Conservation (phyloP, 2,888 invertebrate genomes). For the Heteropelma amictum region DNA sequence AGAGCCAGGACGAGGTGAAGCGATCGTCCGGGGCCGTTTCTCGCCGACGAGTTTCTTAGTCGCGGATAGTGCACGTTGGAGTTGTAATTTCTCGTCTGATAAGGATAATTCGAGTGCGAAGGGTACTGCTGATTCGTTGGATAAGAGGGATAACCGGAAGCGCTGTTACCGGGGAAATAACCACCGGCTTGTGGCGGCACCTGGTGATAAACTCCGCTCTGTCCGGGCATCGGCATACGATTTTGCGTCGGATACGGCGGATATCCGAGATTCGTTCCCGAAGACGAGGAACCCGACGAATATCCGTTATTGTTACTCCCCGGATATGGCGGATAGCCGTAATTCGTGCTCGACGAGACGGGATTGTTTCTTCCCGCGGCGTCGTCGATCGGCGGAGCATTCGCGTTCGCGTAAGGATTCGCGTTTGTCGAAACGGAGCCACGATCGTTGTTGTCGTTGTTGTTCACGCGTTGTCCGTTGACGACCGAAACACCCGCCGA, state of each 20-base stretch:
- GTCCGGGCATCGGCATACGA: conserved; percentile 69
- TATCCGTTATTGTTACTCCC: conserved; percentile 62
- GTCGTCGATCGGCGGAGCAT: conserved; percentile 69
- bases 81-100: conserved; percentile 61
- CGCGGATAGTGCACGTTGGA: conserved; percentile 62
- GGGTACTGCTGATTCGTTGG: conserved; percentile 62
- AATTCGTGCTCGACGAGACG: conserved; percentile 63
- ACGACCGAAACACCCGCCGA: conserved; percentile 72
- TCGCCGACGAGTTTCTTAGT: conserved; percentile 42
- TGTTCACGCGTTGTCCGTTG: conserved; percentile 67
- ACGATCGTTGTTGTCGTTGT: conserved; percentile 52
- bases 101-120: conserved; percentile 63
- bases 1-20: conserved; percentile 51
- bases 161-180: conserved; percentile 57
- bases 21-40: conserved; percentile 36
- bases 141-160: conserved; percentile 56
- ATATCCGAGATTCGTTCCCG: conserved; percentile 65
- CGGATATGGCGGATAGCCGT: conserved; percentile 70
- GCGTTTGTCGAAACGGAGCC: conserved; percentile 61
- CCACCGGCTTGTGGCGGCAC: conserved; percentile 44
- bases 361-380: conserved; percentile 59
- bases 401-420: conserved; percentile 73
- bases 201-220: conserved; percentile 55
- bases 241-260: conserved; percentile 72
- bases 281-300: conserved; percentile 41